A percentile compares a stretch with the other conserved stretches of the same genome.
These are phyloP conservation scores for Drosophila sp. DNA, from an alignment of 1,140 invertebrate genomes.

Conservation along the genomic window DNA sequence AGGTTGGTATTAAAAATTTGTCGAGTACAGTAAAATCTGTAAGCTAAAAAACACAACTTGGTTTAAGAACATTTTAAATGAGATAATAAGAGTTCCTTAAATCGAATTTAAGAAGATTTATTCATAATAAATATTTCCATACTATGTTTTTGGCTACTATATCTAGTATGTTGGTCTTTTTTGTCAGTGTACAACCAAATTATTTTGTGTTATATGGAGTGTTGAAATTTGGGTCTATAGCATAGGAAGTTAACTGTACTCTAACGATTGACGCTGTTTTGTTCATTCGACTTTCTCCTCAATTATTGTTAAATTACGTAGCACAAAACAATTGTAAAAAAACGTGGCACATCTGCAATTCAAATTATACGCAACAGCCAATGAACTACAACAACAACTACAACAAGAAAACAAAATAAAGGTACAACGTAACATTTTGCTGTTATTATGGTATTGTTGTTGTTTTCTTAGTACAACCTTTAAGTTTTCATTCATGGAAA, in stretches of 20 bases:
- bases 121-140: too few species aligned
- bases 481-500: conserved; percentile 58
- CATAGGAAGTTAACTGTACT: neutral
- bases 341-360: conserved; percentile 69
- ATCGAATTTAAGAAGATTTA: too few species aligned
- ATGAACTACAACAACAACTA: neutral
- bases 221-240: too few species aligned
- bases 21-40: too few species aligned
- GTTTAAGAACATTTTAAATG: too few species aligned
- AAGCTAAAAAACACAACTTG: too few species aligned
- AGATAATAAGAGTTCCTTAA: too few species aligned
- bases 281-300: conserved; percentile 57
- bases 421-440: neutral
- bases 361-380: conserved; percentile 48
- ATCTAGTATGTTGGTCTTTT: too few species aligned
- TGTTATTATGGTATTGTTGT: neutral
- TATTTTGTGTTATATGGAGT: too few species aligned
- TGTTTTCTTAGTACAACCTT: conserved; percentile 6
- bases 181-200: too few species aligned
- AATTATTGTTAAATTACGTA: conserved; percentile 66
- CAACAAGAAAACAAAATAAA: neutral
- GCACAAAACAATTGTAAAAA: conserved; percentile 39
- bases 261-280: too few species aligned
- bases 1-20: neutral
- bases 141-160: too few species aligned